phyloP scores from a whole-genome alignment of 2,888 invertebrate species.

The Xiphydria camelus region DNA sequence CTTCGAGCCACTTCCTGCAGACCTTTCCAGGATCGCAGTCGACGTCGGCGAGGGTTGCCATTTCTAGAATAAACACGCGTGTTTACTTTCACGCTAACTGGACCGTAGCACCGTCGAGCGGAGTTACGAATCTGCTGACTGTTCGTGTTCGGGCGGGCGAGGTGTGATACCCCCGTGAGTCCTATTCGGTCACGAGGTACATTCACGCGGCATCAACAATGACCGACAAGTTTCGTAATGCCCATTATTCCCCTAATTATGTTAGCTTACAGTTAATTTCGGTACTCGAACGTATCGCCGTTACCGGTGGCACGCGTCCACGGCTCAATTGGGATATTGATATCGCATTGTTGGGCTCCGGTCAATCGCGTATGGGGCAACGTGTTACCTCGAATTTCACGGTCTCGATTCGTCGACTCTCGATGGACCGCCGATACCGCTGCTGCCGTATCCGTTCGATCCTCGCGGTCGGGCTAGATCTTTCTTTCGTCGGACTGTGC shows the following conservation, averaged over 20 bases:
- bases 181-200: constrained; percentile 13
- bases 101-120: constrained; percentile 28
- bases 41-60: no score
- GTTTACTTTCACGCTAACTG: constrained; percentile 24
- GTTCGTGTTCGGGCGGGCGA: constrained; percentile 25
- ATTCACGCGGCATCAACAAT: constrained; percentile 21
- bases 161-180: constrained; percentile 23
- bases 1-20: no score
- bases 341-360: neutral
- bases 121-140: constrained; percentile 29
- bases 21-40: no score
- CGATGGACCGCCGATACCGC: no score
- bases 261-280: constrained; percentile 22
- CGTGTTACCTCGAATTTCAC: neutral
- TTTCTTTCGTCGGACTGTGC: no score
- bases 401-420: neutral
- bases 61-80: constrained; percentile 2
- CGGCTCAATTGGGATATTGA: neutral
- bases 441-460: neutral
- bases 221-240: constrained; percentile 26
- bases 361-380: neutral
- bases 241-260: constrained; percentile 26
- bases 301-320: constrained; percentile 10
- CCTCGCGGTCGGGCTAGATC: no score
- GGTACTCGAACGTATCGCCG: constrained; percentile 2